Evolutionary conservation across 2,113 vertebrate genomes (phyloP), one percentile per base, ranked within the genome.

Genomic region (Pteruthius melanotis): DNA sequence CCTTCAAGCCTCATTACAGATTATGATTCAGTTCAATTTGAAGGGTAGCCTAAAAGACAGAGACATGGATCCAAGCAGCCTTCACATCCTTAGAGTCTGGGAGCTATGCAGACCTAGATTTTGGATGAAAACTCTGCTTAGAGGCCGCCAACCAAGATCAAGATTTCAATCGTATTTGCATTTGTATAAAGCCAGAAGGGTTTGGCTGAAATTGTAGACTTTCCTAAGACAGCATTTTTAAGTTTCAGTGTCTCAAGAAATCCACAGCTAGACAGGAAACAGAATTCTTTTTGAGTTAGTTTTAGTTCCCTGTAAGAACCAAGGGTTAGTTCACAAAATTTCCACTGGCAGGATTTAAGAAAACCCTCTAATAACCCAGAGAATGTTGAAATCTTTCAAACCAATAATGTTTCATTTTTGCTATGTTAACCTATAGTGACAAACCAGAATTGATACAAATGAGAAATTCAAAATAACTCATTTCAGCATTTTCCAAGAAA

Each of bases 141-240:
- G 26, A 78, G 27, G 71, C 52, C 5, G 74, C 52, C 63, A 78
- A 90, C 19, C 19, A 81, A 80, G 68, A 80, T 57, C 47, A 83
- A 61, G 71, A 86, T 88, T 95, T 94, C 35, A 26, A 4, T 40
- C 0, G 0, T 56, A 60, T 80, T 88, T 80, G 54, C 63, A 66
- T 89, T 83, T 93, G 27, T 72, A 40, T 18, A 86, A 90, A 88
- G 82, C 78, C 82, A 86, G 90, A 93, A 93, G 83, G 76, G 68
- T 64, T 96, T 80, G 64, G 76, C 19, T 90, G 63, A 81, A 88
- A 93, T 7, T 56, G 28, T 17, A 80, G 54, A 85, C 35, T 80
- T 68, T 59, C 54, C 42, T 44, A 88, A 88, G 44, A 19, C 54
- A 90, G 82, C 50, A 70, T 64, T 94, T 95, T 95, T 77, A 77